Evolutionary conservation across 2,113 vertebrate species (phyloP), one percentile per base, ranked within the genome.

Genomic region (Dipodomys ordii): DNA sequence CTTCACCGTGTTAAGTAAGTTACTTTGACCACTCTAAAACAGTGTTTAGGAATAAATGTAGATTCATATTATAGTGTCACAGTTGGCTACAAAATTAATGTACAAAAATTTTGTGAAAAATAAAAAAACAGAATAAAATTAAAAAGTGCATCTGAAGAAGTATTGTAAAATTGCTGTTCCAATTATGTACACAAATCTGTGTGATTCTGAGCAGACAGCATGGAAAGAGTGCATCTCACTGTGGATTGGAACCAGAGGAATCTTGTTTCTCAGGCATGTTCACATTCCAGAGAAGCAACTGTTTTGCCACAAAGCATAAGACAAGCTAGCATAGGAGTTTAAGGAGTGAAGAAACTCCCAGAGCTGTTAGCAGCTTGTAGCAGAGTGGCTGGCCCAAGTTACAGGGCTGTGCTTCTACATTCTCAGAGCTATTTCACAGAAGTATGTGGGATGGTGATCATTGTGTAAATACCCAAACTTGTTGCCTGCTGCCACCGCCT

Each of bases 291-390:
- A 49, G 60, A 93, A 8, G 68, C n/a, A 30, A 91, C 65, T 49
- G 6, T 90, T 82, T 73, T 84, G 32, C 68, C 22, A 25, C 79
- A 73, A 91, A 79, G 19, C 23, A n/a, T 77, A 35, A 84, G 82
- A 57, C 39, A 89, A 77, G 22, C 76, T 88, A 89, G 3, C 32
- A 4, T 64, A 22, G 32, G 65, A 87, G 62, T 83, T 4, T 11
- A 81, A 83, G 32, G 16, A 81, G 16, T n/a, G 19, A 64, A 80
- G 44, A 28, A n/a, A 2, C 60, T 87, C 39, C n/a, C 30, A 83
- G 57, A 90, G 16, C 44, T 82, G 7, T 76, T 85, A 44, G 79
- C 32, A 46, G 57, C 79, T 27, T 72, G 9, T 20, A 25, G 6
- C 71, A 20, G 4, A 65, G 62, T 9, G 12, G 4, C 76, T 32